Evolutionary conservation across 2,888 invertebrate genomes (phyloP).

Genomic region (Prenolepis imparis): DNA sequence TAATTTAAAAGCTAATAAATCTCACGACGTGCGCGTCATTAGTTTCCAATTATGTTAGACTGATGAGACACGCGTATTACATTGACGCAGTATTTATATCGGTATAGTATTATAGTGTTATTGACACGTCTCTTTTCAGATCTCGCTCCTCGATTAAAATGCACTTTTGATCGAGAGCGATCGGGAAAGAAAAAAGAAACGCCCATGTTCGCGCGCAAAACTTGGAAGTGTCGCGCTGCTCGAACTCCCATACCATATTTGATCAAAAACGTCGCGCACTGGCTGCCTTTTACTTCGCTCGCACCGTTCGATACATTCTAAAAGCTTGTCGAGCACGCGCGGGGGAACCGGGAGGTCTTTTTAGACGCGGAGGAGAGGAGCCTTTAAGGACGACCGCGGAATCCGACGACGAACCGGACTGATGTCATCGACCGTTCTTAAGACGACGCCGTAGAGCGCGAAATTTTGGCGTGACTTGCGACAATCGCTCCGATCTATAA

Average conservation of each 20-base stretch:
- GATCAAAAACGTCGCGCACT: constrained; percentile 73
- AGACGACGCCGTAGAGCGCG: not conserved
- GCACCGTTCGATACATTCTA: constrained; percentile 27
- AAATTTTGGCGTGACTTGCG: constrained; percentile 23
- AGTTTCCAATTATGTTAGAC: no score
- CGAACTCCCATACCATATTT: constrained; percentile 77
- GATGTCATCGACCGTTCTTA: constrained; percentile 32
- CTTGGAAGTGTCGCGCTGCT: not conserved
- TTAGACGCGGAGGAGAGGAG: constrained; percentile 6
- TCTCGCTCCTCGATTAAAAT: not conserved
- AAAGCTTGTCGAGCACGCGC: constrained; percentile 30
- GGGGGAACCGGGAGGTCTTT: not conserved
- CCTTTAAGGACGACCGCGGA: constrained; percentile 1
- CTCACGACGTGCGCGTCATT: not conserved
- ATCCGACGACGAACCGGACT: not conserved
- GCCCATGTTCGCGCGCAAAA: not conserved
- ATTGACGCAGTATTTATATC: not conserved
- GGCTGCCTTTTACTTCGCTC: constrained; percentile 61
- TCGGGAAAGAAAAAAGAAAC: not conserved
- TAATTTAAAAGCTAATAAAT: not conserved
- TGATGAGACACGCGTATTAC: no score
- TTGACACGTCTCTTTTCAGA: not conserved
- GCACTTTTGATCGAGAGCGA: not conserved
- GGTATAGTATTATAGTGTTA: not conserved
- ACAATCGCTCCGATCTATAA: not conserved